phyloP scores from a whole-genome alignment of 2,113 vertebrate genomes.

The Alces alces region DNA sequence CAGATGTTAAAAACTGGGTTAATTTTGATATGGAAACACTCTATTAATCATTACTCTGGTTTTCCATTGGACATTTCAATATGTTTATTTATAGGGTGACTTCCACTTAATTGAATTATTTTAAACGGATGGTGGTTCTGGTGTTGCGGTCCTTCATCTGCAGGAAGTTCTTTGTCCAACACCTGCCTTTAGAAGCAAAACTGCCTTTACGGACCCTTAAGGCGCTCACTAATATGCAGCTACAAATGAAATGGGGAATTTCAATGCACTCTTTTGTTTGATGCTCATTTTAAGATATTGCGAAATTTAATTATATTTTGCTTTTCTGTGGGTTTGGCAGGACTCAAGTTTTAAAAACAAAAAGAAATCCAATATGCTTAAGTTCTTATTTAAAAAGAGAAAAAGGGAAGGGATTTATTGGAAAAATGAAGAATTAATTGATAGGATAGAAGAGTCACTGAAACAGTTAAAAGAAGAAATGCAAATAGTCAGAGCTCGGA shows the following conservation, averaged over 20 bases:
- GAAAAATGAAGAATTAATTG: neutral
- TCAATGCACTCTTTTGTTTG: too few species aligned
- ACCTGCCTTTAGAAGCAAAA: neutral
- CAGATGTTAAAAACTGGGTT: conserved; percentile 12
- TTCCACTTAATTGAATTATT: conserved; percentile 65
- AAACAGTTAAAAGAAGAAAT: neutral
- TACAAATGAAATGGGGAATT: too few species aligned
- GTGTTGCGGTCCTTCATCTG: neutral
- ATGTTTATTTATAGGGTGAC: conserved; percentile 65
- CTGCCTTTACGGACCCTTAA: neutral
- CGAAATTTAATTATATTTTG: neutral
- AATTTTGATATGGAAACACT: conserved; percentile 65
- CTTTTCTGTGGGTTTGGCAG: neutral
- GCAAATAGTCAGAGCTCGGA: rapidly evolving
- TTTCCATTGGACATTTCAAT: conserved; percentile 3
- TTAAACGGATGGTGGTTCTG: neutral
- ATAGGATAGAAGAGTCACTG: too few species aligned
- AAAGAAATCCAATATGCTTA: neutral
- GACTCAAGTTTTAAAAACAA: neutral
- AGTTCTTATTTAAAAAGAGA: neutral
- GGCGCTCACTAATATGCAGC: rapidly evolving
- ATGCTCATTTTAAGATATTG: neutral
- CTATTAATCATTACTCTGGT: conserved; percentile 31
- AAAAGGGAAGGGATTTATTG: neutral
- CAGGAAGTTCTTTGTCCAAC: neutral